Conservation (phyloP, 2,113 vertebrate genomes). For the Xiphophorus couchianus region DNA sequence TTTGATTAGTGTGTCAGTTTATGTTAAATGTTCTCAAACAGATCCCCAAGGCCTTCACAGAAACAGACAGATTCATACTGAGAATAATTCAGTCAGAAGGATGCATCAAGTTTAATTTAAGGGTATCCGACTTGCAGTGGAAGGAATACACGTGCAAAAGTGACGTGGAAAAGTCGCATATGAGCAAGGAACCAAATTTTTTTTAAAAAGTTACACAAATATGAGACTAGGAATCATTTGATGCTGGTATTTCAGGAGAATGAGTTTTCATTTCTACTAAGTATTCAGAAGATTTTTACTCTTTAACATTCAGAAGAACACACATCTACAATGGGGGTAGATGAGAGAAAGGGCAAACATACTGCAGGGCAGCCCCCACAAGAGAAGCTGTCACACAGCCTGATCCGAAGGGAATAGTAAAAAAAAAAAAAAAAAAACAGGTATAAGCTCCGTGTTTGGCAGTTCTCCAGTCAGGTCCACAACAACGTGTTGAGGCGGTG, state of each 20-base stretch:
- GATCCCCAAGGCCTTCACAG: not conserved
- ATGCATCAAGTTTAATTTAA: not conserved
- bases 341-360: conserved; percentile 4
- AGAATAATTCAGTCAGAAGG: not conserved
- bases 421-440: not conserved
- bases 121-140: not conserved
- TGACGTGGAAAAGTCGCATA: no score
- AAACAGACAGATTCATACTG: not conserved
- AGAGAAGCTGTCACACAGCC: not conserved
- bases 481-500: conserved; percentile 1
- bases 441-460: conserved; percentile 17
- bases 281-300: not conserved
- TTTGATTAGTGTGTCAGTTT: no score
- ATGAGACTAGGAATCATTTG: not conserved
- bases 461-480: conserved; percentile 15
- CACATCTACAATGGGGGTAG: not conserved
- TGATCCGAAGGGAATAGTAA: conserved; percentile 3
- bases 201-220: not conserved
- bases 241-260: not conserved
- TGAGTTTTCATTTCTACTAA: not conserved
- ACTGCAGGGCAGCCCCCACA: not conserved
- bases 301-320: conserved; percentile 34
- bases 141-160: not conserved
- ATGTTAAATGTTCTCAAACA: no score
- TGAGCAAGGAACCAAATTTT: not conserved